Base-by-base conservation (phyloP, 2,113 vertebrate genomes). In the Caloenas nicobarica region DNA sequence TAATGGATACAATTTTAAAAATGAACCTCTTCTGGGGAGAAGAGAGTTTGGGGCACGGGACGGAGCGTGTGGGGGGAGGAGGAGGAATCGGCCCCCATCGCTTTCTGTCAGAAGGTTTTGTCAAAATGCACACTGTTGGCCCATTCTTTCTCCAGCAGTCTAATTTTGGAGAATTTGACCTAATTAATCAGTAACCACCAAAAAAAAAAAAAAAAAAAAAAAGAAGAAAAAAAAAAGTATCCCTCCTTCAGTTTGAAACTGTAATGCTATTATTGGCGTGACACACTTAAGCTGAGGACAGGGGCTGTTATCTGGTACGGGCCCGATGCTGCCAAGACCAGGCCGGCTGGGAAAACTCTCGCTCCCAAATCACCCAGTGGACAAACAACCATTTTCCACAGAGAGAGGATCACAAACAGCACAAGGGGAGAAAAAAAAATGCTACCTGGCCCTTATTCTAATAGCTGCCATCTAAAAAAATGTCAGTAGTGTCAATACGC, bases 81-180 rank as follows among this genome's bases (percentile, higher is more conserved):
- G 56, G 33, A 46, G 28, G 40, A 17, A 66, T 14, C 83, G 91
- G 76, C 48, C 77, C 64, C 62, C 72, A 22, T 28, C 10, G 0
- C 7, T 53, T 96, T 53, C 79, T 72, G 73, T 72, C 3, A 2
- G 53, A 72, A 28, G 57, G 62, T 77, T 90, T 78, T 84, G 88
- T 93, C 94, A 53, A 54, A 96, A 66, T 31, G 19, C 74, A n/a
- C 44, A 83, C 26, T 57, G 68, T 58, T 73, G 71, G 87, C 88
- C 69, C 51, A 22, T 74, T 85, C 69, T 54, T 54, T 92, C 86
- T 94, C 83, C 21, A 38, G 83, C 91, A 72, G 83, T 86, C 93
- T 97, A 97, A 98, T 97, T 98, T 94, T 91, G 96, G 96, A 98
- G 93, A 95, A 82, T 91, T 78, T 98, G 97, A 98, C 98, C 98